phyloP scores from a whole-genome alignment of 2,113 vertebrate genomes.

The Lethenteron camtschaticum region DNA sequence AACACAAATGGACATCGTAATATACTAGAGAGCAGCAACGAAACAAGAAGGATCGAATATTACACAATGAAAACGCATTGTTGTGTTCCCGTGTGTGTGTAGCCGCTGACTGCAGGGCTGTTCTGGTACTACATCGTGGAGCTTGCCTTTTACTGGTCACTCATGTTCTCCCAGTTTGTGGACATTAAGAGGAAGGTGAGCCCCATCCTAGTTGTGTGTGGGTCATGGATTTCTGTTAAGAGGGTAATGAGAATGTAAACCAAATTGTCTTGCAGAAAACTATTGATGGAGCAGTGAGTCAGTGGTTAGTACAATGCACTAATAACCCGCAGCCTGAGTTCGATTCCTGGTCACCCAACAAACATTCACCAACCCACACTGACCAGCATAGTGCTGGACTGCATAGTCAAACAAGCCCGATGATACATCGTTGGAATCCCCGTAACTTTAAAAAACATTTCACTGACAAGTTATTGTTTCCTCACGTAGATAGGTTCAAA shows the following conservation, averaged over 20 bases:
- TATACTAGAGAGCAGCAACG: too few relatives aligned
- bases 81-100: slow-evolving; percentile 13
- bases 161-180: slow-evolving; percentile 89
- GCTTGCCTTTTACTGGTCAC: slow-evolving; percentile 83
- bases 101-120: slow-evolving; percentile 74
- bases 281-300: neutral
- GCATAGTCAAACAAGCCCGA: too few relatives aligned
- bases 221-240: neutral
- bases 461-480: too few relatives aligned
- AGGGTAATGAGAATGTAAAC: neutral
- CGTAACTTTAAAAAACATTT: too few relatives aligned
- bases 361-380: too few relatives aligned
- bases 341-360: too few relatives aligned
- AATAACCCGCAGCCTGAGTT: neutral
- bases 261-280: neutral
- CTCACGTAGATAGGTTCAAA: too few relatives aligned
- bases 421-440: too few relatives aligned
- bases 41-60: too few relatives aligned
- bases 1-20: too few relatives aligned
- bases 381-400: too few relatives aligned
- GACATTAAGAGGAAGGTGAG: slow-evolving; percentile 98
- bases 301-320: neutral
- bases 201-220: neutral
- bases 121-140: slow-evolving; percentile 91
- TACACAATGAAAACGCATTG: too few relatives aligned